Evolutionary conservation across 2,797 vertebrate genomes (phyloP), one percentile per base, ranked within the genome.

Genomic region (Hippoglossus hippoglossus): DNA sequence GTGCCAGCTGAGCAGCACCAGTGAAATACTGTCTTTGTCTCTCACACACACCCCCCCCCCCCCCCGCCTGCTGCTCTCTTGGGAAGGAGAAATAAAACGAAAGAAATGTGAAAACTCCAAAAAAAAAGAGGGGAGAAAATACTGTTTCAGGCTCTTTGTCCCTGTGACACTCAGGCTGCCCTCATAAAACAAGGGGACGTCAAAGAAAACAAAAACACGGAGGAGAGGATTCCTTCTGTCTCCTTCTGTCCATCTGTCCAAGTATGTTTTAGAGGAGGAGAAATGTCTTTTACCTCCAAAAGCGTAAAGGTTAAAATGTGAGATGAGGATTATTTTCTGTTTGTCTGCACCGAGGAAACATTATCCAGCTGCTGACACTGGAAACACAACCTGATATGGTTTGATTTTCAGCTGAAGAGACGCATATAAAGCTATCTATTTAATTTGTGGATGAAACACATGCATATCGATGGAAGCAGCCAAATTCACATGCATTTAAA

Each of bases 11-110:
- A 87, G 75, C 84, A 81, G 75, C 76, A 60, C 53, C 81, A 75
- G 76, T 92, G 89, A 91, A 92, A 92, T 91, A 91, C 86, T 89
- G 89, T 92, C 91, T 93, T 91, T 74, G 77, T 84, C 89, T 87
- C 82, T 81, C 86, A 70, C n/a, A n/a, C n/a, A n/a, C n/a, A n/a
- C n/a, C n/a, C n/a, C n/a, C n/a, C n/a, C 71, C 85, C 49, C 47
- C 67, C 4, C 18, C 47, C 47, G 47, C 47, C 47, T 21, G 47
- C 47, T 21, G 47, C 47, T 49, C 73, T 71, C 50, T 18, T 34
- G 61, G 22, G 47, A 49, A 49, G n/a, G 47, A 19, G 18, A 46
- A 8, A 46, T 19, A 5, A 25, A 70, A 41, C 61, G 63, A 63
- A 79, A 57, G 58, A 80, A 71, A 78, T 62, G 56, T 80, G 63